These are phyloP conservation scores for Apis mellifera DNA, from an alignment of 1,140 invertebrate species.

Conservation along the genomic window Amel_HAv3.1 CM009933.2:4575501-4576000, in stretches of 20 bases:
- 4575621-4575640: slow-evolving; percentile 58
- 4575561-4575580: slow-evolving; percentile 76
- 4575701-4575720: slow-evolving; percentile 8
- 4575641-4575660: slow-evolving; percentile 42
- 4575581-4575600: slow-evolving; percentile 76
- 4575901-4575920: slow-evolving; percentile 21
- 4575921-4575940: slow-evolving; percentile 6
- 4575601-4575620: slow-evolving; percentile 35
- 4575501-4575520: neutral
- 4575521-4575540: neutral
- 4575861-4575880: slow-evolving; percentile 26
- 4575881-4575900: slow-evolving; percentile 33
- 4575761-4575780: slow-evolving; percentile 60
- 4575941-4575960: slow-evolving; percentile 57
- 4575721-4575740: slow-evolving; percentile 8
- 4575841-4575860: slow-evolving; percentile 69
- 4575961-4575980: slow-evolving; percentile 22
- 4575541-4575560: slow-evolving; percentile 64
- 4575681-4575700: slow-evolving; percentile 77
- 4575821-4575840: slow-evolving; percentile 69
- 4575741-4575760: slow-evolving; percentile 47
- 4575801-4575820: slow-evolving; percentile 62
- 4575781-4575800: slow-evolving; percentile 36
- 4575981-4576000: slow-evolving; percentile 1
- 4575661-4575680: slow-evolving; percentile 60